Base-by-base conservation (phyloP, 2,113 vertebrate species). In the Ctenodactylus gundi region DNA sequence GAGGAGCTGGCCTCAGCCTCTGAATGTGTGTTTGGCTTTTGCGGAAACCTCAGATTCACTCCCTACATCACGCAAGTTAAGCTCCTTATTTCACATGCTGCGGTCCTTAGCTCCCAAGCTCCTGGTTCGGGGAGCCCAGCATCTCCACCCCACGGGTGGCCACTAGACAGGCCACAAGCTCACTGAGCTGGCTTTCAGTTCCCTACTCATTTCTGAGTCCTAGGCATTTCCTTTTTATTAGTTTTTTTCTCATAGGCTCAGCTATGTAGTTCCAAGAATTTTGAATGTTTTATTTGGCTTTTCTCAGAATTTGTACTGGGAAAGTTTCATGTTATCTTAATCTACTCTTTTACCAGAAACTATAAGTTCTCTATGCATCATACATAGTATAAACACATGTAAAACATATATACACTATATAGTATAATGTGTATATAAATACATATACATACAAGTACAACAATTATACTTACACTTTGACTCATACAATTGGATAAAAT, bases 231-330 rank as follows among this genome's bases (percentile, higher is more conserved):
- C 90, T 49, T 64, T 82, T 88, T 85, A 25, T 57, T 9, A 53
- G 11, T 65, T 72, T 70, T 17, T 76, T 53, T 46, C 68, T 72
- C 65, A 14, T 46, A 92, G 44, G 14, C 62, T 91, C 31, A 94
- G 51, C 73, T 73, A 55, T 64, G 46, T 20, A 85, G 76, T 94
- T 88, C 91, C 92, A 72, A 94, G 85, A 90, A 96, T 87, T 92
- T 88, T 18, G 21, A 85, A 53, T 5, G 36, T 88, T 90, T 90
- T 85, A 46, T 64, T 90, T 85, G 55, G 57, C 72, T 94, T 83
- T 97, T 95, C 93, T 96, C 73, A 75, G 93, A 95, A 96, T 93
- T 68, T 83, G 10, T 88, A 83, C 20, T 55, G 34, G 73, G 58
- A 93, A 17, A 88, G 36, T 73, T 96, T 90, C 57, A 60, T 67